Evolutionary conservation across 2,888 invertebrate genomes (phyloP).

Genomic region (Polydesmus complanatus): DNA sequence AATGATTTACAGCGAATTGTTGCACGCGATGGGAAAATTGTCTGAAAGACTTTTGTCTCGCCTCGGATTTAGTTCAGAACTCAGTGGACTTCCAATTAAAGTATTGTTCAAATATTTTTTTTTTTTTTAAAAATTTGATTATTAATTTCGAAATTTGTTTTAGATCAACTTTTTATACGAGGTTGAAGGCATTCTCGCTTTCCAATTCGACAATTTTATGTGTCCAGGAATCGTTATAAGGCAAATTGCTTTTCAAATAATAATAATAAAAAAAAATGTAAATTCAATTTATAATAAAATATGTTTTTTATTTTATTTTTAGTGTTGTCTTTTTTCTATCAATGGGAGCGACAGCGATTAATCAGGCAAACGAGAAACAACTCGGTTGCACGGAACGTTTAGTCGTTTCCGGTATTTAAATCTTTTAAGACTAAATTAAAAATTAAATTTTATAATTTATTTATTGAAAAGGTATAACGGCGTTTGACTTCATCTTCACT

Average conservation of each 20-base stretch:
- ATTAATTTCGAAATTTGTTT: neutral
- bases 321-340: constrained; percentile 94
- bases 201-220: neutral
- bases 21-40: neutral
- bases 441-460: neutral
- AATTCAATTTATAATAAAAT: too few species aligned
- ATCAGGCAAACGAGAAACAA: neutral
- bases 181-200: neutral
- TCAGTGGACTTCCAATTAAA: neutral
- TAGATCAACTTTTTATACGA: neutral
- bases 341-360: constrained; percentile 67
- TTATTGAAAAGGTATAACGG: neutral
- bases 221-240: neutral
- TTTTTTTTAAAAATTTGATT: neutral
- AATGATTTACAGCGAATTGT: neutral
- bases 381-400: neutral
- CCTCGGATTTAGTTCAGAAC: neutral
- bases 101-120: neutral
- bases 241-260: neutral
- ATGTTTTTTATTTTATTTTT: constrained; percentile 23
- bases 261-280: neutral
- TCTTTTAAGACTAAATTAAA: neutral
- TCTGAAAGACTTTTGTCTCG: neutral
- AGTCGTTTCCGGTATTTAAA: neutral
- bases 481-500: neutral